Base-by-base conservation (phyloP, 2,797 vertebrate species). In the Lophura swinhoii region DNA sequence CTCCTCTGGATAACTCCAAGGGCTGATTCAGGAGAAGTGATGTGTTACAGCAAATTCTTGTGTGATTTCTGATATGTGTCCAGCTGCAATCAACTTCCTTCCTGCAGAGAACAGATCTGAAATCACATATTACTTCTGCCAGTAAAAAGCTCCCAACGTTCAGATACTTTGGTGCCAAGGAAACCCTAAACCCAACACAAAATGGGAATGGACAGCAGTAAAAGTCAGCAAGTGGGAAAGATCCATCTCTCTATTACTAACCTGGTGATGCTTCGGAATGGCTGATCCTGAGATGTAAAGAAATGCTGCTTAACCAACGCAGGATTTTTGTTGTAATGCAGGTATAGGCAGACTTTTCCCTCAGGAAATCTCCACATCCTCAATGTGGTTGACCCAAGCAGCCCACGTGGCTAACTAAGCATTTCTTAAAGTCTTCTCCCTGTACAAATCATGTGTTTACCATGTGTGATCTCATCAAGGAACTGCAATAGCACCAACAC, bases 381-480 rank as follows among this genome's bases (percentile, higher is more conserved):
- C 81, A 62, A 1, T 21, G n/a, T 13, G 18, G 6, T 16, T 6
- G 37, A 73, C 13, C 37, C 3, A 0, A 44, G 35, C 44, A 10
- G 7, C 17, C 53, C 53, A 9, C 1, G 14, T 14, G 16, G 51
- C 23, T 62, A 46, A 49, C 35, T 13, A 3, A 20, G 58, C 49
- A 31, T 7, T 41, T 77, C 22, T 53, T 51, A 33, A 35, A 37
- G 12, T 16, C 51, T 59, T 29, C 3, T 46, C 18, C 58, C 24
- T 29, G 62, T 21, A 49, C 33, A 43, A 44, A 49, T 3, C 3
- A 5, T 3, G 28, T 15, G 20, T 15, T 4, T 2, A 20, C 31
- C 21, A 15, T 0, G 5, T 46, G 72, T 48, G 33, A 4, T 7
- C 43, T 49, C 64, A 20, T 10, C 0, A 1, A 63, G 48, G 49